Evolutionary conservation across 2,113 vertebrate species (phyloP).

Genomic region (Semicossyphus pulcher): DNA sequence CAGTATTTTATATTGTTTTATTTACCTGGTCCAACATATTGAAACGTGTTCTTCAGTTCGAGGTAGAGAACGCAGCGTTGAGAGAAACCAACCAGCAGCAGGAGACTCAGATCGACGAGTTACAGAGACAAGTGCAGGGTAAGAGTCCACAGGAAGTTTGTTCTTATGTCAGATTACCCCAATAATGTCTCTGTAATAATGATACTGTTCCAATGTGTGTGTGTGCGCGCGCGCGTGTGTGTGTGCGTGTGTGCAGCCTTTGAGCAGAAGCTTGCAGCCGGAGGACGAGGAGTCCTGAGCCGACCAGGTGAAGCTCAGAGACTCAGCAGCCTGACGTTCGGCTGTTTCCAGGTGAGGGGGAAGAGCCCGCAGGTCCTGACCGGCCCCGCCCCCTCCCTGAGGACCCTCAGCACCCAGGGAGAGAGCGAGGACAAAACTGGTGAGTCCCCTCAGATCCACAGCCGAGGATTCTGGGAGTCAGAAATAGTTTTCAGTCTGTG

Average conservation of each 20-base stretch:
- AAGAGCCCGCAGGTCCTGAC: slow-evolving; percentile 88
- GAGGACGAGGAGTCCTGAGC: slow-evolving; percentile 61
- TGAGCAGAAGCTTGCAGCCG: slow-evolving; percentile 78
- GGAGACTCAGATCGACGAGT: slow-evolving; percentile 88
- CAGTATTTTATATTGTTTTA: not conserved
- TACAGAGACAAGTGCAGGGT: slow-evolving; percentile 92
- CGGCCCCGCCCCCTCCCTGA: slow-evolving; percentile 83
- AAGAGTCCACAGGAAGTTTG: slow-evolving; percentile 13
- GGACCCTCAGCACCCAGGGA: slow-evolving; percentile 64
- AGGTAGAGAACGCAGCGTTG: slow-evolving; percentile 92
- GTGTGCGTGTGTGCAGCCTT: slow-evolving; percentile 78
- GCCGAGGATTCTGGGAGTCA: not conserved
- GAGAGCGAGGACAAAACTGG: slow-evolving; percentile 46
- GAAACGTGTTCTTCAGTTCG: slow-evolving; percentile 83
- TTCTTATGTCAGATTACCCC: not conserved
- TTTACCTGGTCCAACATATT: not conserved
- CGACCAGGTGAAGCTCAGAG: slow-evolving; percentile 89
- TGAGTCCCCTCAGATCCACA: slow-evolving; percentile 18
- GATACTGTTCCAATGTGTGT: not conserved
- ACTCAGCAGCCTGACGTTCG: slow-evolving; percentile 94
- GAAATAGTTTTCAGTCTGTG: too few species aligned
- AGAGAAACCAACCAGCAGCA: slow-evolving; percentile 91
- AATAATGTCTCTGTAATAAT: not conserved
- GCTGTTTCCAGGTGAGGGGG: slow-evolving; percentile 92
- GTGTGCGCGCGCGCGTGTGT: too few species aligned